Percentiles rank a stretch among this genome's conserved stretches.
These are phyloP conservation scores for Syngnathus floridae DNA, from an alignment of 2,113 vertebrate genomes.

Conservation along the genomic window DNA sequence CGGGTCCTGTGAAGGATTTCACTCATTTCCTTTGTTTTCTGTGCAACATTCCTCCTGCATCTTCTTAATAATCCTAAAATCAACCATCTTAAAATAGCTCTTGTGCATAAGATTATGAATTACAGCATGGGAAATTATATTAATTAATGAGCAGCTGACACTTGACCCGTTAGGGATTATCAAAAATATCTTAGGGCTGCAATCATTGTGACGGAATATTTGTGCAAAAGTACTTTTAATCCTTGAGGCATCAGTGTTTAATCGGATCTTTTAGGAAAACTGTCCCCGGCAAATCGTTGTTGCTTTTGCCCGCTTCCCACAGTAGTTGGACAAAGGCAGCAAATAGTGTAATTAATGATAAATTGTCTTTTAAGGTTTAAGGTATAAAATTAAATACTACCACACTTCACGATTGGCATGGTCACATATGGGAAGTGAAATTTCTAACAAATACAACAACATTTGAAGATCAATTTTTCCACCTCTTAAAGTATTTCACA, in stretches of 20 bases:
- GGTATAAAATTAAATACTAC: neutral
- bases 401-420: neutral
- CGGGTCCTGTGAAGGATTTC: constrained; percentile 31
- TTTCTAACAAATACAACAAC: neutral
- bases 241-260: neutral
- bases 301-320: neutral
- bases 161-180: neutral
- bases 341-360: neutral
- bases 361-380: neutral
- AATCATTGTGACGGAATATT: neutral
- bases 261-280: neutral
- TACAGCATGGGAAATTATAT: neutral
- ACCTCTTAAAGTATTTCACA: neutral
- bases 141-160: neutral
- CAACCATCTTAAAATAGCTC: neutral
- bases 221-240: neutral
- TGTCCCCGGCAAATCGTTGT: neutral
- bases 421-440: neutral
- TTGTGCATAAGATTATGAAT: neutral
- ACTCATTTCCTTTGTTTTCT: constrained; percentile 38
- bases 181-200: neutral
- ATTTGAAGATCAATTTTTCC: neutral
- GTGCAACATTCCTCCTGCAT: constrained; percentile 29
- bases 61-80: constrained; percentile 5
- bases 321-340: neutral